Evolutionary conservation across 2,113 vertebrate genomes (phyloP).

Genomic region (Cariama cristata): DNA sequence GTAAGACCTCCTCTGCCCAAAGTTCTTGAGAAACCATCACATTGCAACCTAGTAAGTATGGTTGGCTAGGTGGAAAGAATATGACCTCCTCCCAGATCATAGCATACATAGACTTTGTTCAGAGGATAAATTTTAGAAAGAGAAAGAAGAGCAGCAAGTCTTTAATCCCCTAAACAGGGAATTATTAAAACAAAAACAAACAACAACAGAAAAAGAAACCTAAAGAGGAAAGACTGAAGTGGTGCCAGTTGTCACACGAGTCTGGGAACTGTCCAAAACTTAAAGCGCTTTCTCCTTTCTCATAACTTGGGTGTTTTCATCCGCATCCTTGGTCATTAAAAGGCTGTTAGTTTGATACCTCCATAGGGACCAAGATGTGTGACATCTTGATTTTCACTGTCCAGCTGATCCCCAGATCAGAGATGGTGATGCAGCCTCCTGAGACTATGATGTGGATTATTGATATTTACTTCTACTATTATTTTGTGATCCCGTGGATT

Average conservation of each 20-base stretch:
- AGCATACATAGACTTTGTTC: not conserved
- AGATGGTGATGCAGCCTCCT: not conserved
- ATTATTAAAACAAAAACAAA: not conserved
- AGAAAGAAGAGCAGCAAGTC: not conserved
- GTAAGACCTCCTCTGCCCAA: not conserved
- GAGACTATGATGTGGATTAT: not conserved
- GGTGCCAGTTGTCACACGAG: not conserved
- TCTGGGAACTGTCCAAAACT: not conserved
- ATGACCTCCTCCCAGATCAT: not conserved
- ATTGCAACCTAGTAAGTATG: not conserved
- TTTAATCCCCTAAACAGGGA: not conserved
- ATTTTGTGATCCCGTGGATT: not conserved
- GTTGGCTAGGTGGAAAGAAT: not conserved
- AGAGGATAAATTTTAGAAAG: not conserved
- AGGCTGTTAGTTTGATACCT: not conserved
- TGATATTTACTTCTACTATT: not conserved
- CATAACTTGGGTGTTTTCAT: not conserved
- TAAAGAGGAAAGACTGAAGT: not conserved
- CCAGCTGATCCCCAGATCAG: not conserved
- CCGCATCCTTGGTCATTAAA: not conserved
- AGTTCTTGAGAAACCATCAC: not conserved
- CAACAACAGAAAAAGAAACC: not conserved
- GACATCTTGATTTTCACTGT: not conserved
- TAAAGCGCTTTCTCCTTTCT: not conserved
- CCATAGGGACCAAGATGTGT: not conserved